Evolutionary conservation across 2,888 invertebrate genomes (phyloP).

Genomic region (Tetropium fuscum): DNA sequence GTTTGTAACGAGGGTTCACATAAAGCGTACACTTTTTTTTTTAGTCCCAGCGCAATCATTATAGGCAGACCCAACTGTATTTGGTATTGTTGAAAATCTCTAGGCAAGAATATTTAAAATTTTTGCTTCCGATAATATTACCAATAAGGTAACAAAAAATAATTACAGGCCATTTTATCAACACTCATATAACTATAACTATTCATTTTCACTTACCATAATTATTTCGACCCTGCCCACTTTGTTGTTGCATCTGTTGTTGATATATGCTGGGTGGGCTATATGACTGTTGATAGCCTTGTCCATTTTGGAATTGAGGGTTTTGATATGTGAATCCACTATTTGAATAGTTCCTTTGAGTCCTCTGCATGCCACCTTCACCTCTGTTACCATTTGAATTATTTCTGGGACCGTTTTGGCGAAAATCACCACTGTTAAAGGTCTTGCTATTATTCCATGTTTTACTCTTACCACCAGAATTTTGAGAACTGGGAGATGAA

Average conservation of each 20-base stretch:
- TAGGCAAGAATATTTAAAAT: too few species aligned
- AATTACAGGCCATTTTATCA: too few species aligned
- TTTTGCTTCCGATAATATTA: too few species aligned
- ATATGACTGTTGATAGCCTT: conserved; percentile 58
- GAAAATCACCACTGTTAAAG: conserved; percentile 46
- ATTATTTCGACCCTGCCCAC: conserved; percentile 41
- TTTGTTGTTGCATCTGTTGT: conserved; percentile 42
- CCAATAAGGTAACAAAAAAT: too few species aligned
- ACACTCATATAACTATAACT: not conserved
- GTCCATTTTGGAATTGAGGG: conserved; percentile 63
- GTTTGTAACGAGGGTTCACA: too few species aligned
- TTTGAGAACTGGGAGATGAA: conserved; percentile 68
- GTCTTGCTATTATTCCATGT: conserved; percentile 35
- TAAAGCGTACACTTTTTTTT: too few species aligned
- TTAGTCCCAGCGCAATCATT: too few species aligned
- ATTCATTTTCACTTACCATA: conserved; percentile 48
- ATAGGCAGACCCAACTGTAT: too few species aligned
- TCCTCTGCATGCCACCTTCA: conserved; percentile 64
- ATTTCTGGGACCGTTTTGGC: conserved; percentile 39
- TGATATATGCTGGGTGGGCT: conserved; percentile 55
- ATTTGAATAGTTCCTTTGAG: conserved; percentile 70
- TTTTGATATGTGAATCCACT: conserved; percentile 69
- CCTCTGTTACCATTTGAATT: conserved; percentile 68
- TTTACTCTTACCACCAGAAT: conserved; percentile 53
- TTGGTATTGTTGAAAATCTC: too few species aligned